phyloP scores from a whole-genome alignment of 2,797 vertebrate species.

The Atherinosoma microstoma region DNA sequence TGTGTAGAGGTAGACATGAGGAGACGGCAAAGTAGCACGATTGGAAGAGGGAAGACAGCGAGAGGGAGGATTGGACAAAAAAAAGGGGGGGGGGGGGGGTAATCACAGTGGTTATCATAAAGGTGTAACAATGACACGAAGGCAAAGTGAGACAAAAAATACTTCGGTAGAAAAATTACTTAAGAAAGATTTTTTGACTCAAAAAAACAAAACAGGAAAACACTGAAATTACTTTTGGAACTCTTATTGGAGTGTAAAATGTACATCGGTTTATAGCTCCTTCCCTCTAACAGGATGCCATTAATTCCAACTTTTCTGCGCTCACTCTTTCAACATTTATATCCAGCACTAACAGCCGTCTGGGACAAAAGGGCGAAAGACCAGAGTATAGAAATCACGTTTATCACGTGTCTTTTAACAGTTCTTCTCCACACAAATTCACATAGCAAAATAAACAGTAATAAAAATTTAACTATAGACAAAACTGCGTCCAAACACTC shows the following conservation, averaged over 20 bases:
- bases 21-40: conserved; percentile 39
- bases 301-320: conserved; percentile 59
- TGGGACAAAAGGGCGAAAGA: conserved; percentile 60
- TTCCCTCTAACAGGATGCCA: conserved; percentile 13
- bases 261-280: neutral
- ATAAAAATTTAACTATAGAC: neutral
- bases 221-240: conserved; percentile 19
- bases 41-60: conserved; percentile 35
- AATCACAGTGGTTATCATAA: conserved; percentile 31
- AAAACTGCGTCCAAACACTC: conserved; percentile 3
- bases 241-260: conserved; percentile 16
- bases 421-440: conserved; percentile 19
- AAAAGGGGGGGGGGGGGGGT: neutral
- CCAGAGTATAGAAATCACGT: neutral
- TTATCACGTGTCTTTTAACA: neutral
- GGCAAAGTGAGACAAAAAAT: conserved; percentile 7
- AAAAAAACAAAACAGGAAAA: conserved; percentile 8
- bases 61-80: conserved; percentile 16
- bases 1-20: conserved; percentile 35
- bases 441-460: neutral
- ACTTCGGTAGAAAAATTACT: too few relatives aligned
- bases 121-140: conserved; percentile 23
- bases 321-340: conserved; percentile 50
- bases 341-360: conserved; percentile 40
- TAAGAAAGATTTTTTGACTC: too few relatives aligned